phyloP scores from a whole-genome alignment of 1,140 invertebrate genomes.

The Xylocopa sonorina region DNA sequence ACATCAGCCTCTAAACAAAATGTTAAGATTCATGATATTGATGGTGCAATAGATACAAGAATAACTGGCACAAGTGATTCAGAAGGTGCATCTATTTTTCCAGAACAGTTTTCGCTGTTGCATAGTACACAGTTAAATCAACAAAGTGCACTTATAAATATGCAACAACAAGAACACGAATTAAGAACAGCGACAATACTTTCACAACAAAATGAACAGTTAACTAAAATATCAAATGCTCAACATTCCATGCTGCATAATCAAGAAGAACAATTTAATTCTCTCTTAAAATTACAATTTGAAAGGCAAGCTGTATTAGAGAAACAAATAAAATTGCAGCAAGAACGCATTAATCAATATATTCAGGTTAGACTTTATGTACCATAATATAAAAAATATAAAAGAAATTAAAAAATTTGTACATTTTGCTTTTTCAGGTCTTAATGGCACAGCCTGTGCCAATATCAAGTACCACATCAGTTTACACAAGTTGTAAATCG shows the following conservation, averaged over 20 bases:
- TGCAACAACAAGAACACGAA: slow-evolving; percentile 76
- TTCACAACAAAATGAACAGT: slow-evolving; percentile 73
- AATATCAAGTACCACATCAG: slow-evolving; percentile 17
- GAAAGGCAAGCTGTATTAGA: slow-evolving; percentile 74
- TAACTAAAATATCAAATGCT: slow-evolving; percentile 65
- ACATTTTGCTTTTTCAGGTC: slow-evolving; percentile 56
- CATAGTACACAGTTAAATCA: slow-evolving; percentile 71
- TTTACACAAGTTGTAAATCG: slow-evolving; percentile 10
- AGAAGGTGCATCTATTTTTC: slow-evolving; percentile 6
- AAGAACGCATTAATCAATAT: slow-evolving; percentile 74
- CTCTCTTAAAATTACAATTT: slow-evolving; percentile 71
- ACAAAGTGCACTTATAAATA: slow-evolving; percentile 68
- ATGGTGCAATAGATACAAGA: slow-evolving; percentile 35
- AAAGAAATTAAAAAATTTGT: slow-evolving; percentile 13
- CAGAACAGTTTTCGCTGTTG: slow-evolving; percentile 55
- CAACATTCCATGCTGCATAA: slow-evolving; percentile 69
- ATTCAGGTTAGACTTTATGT: slow-evolving; percentile 71
- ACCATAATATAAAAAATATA: too few relatives aligned
- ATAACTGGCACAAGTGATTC: neutral
- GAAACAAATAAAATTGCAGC: slow-evolving; percentile 76
- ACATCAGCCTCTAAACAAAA: slow-evolving; percentile 35
- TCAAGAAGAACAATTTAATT: slow-evolving; percentile 74
- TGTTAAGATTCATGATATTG: slow-evolving; percentile 15
- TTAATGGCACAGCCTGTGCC: slow-evolving; percentile 69
- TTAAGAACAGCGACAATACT: slow-evolving; percentile 68